A percentile compares a stretch with the other conserved stretches of the same genome.
These are phyloP conservation scores for Dicaeum eximium DNA, from an alignment of 2,113 vertebrate species.

Conservation along the genomic window DNA sequence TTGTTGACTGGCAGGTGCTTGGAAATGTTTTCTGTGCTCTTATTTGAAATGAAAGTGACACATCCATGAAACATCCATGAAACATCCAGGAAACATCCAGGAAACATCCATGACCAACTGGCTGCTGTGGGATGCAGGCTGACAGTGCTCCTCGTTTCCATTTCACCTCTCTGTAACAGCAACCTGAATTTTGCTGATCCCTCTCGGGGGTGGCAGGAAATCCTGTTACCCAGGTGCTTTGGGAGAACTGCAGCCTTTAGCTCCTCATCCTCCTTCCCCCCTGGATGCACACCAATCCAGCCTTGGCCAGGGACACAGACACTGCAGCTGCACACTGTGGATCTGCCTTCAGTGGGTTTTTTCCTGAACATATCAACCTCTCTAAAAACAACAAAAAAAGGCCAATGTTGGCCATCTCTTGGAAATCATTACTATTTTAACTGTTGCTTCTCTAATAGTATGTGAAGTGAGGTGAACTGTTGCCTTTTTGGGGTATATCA, in stretches of 20 bases:
- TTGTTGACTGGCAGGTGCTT: not conserved
- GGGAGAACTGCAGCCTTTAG: not conserved
- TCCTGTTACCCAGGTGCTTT: not conserved
- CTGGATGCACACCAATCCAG: not conserved
- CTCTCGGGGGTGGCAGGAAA: not conserved
- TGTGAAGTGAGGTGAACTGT: not conserved
- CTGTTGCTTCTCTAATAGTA: not conserved
- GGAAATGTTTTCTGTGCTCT: not conserved
- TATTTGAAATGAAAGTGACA: not conserved
- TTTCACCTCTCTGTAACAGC: fast-evolving
- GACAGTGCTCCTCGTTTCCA: not conserved
- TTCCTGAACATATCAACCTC: not conserved
- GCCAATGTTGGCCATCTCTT: not conserved
- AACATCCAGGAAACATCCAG: no score
- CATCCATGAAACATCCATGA: not conserved
- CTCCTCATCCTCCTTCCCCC: not conserved
- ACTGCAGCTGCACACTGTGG: fast-evolving
- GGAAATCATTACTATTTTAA: not conserved
- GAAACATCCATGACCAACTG: not conserved
- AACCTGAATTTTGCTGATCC: not conserved
- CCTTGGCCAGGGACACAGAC: not conserved
- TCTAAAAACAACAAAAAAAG: not conserved
- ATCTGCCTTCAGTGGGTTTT: not conserved
- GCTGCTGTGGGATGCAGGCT: fast-evolving
- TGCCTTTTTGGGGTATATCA: not conserved